Base-by-base conservation (phyloP, 2,797 vertebrate genomes). In the Neosilurus hyrtlii region DNA sequence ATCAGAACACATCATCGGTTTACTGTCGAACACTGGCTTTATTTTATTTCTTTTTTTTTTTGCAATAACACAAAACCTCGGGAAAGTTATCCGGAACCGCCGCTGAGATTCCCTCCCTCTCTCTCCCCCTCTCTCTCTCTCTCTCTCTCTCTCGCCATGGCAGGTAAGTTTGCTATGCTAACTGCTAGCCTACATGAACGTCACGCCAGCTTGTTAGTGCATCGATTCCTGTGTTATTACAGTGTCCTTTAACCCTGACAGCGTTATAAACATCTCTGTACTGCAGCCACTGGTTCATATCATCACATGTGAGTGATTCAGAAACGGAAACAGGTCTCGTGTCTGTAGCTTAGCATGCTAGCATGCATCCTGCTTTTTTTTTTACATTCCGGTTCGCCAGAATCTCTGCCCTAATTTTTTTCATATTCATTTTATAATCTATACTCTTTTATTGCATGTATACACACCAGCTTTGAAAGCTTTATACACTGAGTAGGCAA, bases 61-160 rank as follows among this genome's bases (percentile, higher is more conserved):
- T 75, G 52, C 78, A 65, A 26, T 22, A 52, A 30, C 18, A 37
- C 63, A 26, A 66, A 66, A 10, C 11, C 10, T 54, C 15, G 76
- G 61, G 52, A 65, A 49, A 75, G 62, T 75, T 82, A 2, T 49
- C 24, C 51, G 24, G 59, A 65, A 16, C 79, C 81, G 82, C 82
- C 66, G 56, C 86, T 83, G 70, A 72, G 59, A 87, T 76, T 79
- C 92, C 66, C 87, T 91, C 92, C 63, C 86, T 92, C 92, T 16
- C 15, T 26, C 71, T 26, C 87, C 90, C 92, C 63, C 86, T 92
- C 92, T 16, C 15, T 26, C 71, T 26, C 71, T 56, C 24, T 51
- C 22, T 12, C 37, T 26, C 51, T 54, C 93, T 76, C 86, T 91
- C 87, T 92, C 92, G 86, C 90, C 92, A 95, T 95, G 94, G 94